A percentile compares a stretch with the other conserved stretches of the same genome.
These are phyloP conservation scores for Drosophila baimaii DNA, from an alignment of 1,140 invertebrate species.

Conservation along the genomic window DNA sequence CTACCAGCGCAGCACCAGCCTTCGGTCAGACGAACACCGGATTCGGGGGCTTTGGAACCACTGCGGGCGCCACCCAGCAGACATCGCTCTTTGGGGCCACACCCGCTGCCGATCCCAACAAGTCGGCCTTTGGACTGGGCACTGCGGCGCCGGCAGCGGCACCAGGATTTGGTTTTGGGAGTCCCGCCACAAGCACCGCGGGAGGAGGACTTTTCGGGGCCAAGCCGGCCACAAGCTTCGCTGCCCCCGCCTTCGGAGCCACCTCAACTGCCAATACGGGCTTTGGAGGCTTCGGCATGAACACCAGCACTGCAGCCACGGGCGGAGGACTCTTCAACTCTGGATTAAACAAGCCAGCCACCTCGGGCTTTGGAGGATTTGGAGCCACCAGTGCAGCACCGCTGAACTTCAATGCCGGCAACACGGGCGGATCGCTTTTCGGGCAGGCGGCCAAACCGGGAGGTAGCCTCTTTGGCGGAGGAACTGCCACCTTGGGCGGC, in stretches of 20 bases:
- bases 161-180: conserved; percentile 84
- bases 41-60: conserved; percentile 84
- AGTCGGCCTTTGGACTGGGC: conserved; percentile 85
- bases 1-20: conserved; percentile 79
- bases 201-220: conserved; percentile 74
- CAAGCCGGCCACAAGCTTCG: conserved; percentile 84
- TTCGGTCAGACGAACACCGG: conserved; percentile 79
- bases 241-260: conserved; percentile 74
- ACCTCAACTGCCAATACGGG: conserved; percentile 72
- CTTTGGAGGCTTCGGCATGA: conserved; percentile 71
- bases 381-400: conserved; percentile 68
- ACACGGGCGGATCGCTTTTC: conserved; percentile 83
- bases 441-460: conserved; percentile 69
- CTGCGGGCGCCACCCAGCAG: conserved; percentile 75
- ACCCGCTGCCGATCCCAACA: conserved; percentile 85
- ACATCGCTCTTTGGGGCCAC: conserved; percentile 84
- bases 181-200: conserved; percentile 72
- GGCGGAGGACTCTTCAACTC: conserved; percentile 86
- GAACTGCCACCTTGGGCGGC: conserved; percentile 49
- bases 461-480: conserved; percentile 84
- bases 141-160: conserved; percentile 81
- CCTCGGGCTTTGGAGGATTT: conserved; percentile 84
- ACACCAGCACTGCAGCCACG: conserved; percentile 72
- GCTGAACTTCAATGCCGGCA: conserved; percentile 85
- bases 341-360: conserved; percentile 85